phyloP scores from a whole-genome alignment of 2,888 invertebrate genomes.

The Aporophyla lueneburgensis region DNA sequence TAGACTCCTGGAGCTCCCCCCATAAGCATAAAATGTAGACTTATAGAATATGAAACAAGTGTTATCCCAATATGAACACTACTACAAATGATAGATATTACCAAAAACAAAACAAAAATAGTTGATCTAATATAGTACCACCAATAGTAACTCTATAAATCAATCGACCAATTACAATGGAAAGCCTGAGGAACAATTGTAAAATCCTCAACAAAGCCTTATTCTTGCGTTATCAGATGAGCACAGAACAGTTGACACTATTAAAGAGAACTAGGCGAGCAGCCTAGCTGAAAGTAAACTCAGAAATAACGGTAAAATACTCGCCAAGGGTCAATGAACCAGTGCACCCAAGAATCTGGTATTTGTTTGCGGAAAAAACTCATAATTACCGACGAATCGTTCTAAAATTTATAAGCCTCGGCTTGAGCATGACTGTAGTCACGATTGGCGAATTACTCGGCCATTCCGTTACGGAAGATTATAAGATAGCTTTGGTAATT shows the following conservation, averaged over 20 bases:
- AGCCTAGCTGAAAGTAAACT: conserved; percentile 82
- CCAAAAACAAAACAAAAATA: neutral
- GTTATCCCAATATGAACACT: neutral
- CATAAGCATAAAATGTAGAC: no score
- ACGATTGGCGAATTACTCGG: conserved; percentile 62
- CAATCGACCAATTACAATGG: conserved; percentile 4
- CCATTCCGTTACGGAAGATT: conserved; percentile 61
- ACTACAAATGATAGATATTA: neutral
- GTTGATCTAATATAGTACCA: neutral
- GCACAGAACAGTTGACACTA: conserved; percentile 51
- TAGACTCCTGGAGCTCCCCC: no score
- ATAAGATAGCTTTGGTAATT: conserved; percentile 53
- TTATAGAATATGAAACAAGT: no score
- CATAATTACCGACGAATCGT: conserved; percentile 68
- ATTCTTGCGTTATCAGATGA: conserved; percentile 57
- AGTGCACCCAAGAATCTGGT: conserved; percentile 65
- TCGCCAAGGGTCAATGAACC: conserved; percentile 79
- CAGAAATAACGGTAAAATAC: conserved; percentile 75
- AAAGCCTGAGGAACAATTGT: conserved; percentile 10
- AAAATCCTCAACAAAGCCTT: conserved; percentile 29
- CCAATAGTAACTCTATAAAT: conserved; percentile 7
- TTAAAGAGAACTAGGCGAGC: conserved; percentile 50
- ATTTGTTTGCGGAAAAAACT: conserved; percentile 74
- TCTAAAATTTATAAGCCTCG: conserved; percentile 56
- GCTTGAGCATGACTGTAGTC: conserved; percentile 54